Evolutionary conservation across 2,888 invertebrate genomes (phyloP), one percentile per base, ranked within the genome.

Genomic region (Brassicogethes aeneus): DNA sequence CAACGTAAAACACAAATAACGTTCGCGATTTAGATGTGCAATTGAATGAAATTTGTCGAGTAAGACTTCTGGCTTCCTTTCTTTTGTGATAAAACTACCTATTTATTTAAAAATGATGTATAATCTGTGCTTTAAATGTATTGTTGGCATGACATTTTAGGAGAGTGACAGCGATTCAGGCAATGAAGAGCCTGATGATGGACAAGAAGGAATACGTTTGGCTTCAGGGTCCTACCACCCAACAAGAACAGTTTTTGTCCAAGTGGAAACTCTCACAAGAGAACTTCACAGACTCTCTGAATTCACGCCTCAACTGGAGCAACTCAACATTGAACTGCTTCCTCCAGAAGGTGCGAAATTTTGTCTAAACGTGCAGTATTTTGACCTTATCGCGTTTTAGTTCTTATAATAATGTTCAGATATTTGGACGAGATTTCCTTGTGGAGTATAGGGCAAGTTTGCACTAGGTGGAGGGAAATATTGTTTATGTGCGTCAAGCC

Each of bases 381-480:
- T 23, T 23, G 23, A 10, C 5, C 23, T 23, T 23, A 7, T 23
- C 29, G 40, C 10, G 23, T 17, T 32, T 40, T 8, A 80, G 89
- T 95, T 52, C 70, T 93, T 60, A 76, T 93, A 37, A 80, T 83
- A 48, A 88, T 94, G 46, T 93, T 95, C 68, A 82, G 83, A 37
- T 86, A 89, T 67, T 71, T 94, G 59, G 94, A 95, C 63, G 93
- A 94, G 68, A 77, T 94, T 60, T 92, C 93, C 1, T 72, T 94
- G 55, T 87, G 91, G 80, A 86, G 85, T 58, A 87, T 86, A 42
- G 85, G 87, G 30, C 84, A 85, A 62, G 93, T 92, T 17, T 92
- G 91, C 62, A 73, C 77, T 48, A 79, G 90, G 48, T 94, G 93
- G 93, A 74, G 80, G 48, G 79, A 83, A 32, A 77, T 94, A 17